Evolutionary conservation across 2,888 invertebrate genomes (phyloP).

Genomic region (Drosophila mercatorum): DNA sequence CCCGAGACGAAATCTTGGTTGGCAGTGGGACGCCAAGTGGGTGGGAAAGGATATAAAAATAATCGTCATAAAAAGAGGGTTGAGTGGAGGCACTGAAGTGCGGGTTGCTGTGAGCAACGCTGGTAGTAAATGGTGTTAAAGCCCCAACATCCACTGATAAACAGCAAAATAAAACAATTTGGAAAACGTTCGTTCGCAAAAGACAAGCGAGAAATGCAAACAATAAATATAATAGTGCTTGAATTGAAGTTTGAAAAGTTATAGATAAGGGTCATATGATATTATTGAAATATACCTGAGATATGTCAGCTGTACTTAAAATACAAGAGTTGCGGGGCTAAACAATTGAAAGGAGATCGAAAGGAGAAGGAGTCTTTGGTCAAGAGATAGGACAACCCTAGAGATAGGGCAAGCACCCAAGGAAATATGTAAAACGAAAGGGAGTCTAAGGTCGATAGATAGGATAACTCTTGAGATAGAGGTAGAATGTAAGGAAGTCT

Average conservation of each 20-base stretch:
- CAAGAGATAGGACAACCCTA: too few species aligned
- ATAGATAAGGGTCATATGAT: neutral
- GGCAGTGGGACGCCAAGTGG: conserved; percentile 1
- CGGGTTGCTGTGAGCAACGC: conserved; percentile 10
- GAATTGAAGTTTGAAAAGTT: neutral
- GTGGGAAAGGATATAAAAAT: conserved; percentile 64
- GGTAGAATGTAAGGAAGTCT: too few species aligned
- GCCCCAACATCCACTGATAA: conserved; percentile 41
- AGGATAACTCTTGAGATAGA: too few species aligned
- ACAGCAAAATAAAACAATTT: conserved; percentile 49
- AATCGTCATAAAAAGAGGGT: conserved; percentile 72
- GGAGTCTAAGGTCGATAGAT: too few species aligned
- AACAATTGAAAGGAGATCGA: neutral
- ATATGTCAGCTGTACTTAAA: neutral
- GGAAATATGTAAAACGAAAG: too few species aligned
- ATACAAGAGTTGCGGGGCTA: neutral
- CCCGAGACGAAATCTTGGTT: conserved; percentile 14
- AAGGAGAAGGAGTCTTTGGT: neutral
- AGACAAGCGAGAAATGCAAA: conserved; percentile 5
- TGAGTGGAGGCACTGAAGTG: neutral
- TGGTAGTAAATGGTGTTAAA: conserved; percentile 38
- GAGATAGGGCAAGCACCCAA: too few species aligned
- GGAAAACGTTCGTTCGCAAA: neutral
- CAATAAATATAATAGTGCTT: conserved; percentile 13
- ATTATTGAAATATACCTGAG: neutral